Percentiles rank a stretch among this genome's conserved stretches.
phyloP scores from a whole-genome alignment of 53 echinoderm and acorn worm species.

The Crossaster papposus region DNA sequence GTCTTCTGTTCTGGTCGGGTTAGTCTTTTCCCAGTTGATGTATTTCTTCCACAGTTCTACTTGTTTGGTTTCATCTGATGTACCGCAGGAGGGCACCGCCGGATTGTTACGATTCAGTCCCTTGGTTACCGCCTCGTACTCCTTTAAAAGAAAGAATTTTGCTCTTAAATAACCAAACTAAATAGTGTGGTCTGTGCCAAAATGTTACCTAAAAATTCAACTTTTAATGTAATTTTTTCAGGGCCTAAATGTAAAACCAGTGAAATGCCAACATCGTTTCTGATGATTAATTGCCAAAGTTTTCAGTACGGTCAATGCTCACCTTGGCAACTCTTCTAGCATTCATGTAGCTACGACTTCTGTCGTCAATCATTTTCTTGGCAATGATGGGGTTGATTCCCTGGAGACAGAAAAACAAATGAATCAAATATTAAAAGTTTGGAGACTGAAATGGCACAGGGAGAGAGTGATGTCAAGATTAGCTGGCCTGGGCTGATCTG shows the following conservation, averaged over 20 bases:
- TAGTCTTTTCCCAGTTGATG: constrained; percentile 94
- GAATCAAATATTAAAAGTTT: background rate
- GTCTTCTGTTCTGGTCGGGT: constrained; percentile 93
- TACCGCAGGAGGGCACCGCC: constrained; percentile 88
- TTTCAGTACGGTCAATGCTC: constrained; percentile 3
- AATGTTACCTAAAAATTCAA: no score
- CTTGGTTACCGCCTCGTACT: constrained; percentile 94
- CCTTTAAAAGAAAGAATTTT: constrained; percentile 54
- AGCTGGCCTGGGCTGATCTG: no score
- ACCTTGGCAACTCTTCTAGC: constrained; percentile 96
- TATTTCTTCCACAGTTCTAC: constrained; percentile 99
- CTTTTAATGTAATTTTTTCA: no score
- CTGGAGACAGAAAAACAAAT: constrained; percentile 57
- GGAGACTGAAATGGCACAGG: background rate
- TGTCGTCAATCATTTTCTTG: constrained; percentile 95
- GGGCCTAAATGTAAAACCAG: no score
- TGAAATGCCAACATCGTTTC: no score
- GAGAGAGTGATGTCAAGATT: no score
- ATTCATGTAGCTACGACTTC: constrained; percentile 97
- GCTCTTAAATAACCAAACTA: background rate
- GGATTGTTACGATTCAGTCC: constrained; percentile 94
- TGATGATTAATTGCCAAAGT: no score
- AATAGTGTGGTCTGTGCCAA: no score
- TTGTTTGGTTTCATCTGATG: constrained; percentile 87
- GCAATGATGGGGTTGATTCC: constrained; percentile 97